These are phyloP conservation scores for Drosophila lutescens DNA, from an alignment of 2,888 invertebrate genomes.

Conservation along the genomic window DNA sequence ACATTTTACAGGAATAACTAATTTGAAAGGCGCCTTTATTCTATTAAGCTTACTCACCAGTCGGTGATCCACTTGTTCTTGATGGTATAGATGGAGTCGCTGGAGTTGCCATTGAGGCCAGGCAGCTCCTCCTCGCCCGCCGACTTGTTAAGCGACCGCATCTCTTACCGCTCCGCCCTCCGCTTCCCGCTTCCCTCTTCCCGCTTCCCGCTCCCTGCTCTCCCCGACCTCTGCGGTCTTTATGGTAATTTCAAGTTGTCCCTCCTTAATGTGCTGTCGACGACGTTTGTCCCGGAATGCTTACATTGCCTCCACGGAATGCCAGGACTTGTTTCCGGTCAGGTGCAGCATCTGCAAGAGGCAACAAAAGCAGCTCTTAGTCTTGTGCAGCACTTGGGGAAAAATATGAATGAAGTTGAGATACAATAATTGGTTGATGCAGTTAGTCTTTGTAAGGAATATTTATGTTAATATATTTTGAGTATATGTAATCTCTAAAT, in stretches of 20 bases:
- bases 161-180: conserved; percentile 27
- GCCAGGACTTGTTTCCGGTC: conserved; percentile 44
- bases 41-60: conserved; percentile 87
- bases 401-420: neutral
- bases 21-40: conserved; percentile 1
- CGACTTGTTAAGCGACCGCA: conserved; percentile 63
- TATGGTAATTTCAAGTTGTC: conserved; percentile 59
- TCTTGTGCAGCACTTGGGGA: conserved; percentile 2
- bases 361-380: conserved; percentile 32
- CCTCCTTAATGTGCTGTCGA: conserved; percentile 38
- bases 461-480: too few relatives aligned
- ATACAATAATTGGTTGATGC: too few relatives aligned
- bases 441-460: too few relatives aligned
- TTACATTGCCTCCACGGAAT: conserved; percentile 52
- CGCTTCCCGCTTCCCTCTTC: neutral
- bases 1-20: neutral
- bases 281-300: conserved; percentile 37
- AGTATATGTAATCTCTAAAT: too few relatives aligned
- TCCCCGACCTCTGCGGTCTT: conserved; percentile 14
- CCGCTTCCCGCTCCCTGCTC: conserved; percentile 2
- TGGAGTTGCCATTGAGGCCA: conserved; percentile 85
- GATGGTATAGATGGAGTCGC: conserved; percentile 90
- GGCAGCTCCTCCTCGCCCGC: conserved; percentile 82
- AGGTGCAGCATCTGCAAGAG: conserved; percentile 67
- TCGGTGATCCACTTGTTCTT: conserved; percentile 91